Percentiles rank a stretch among this genome's conserved stretches.
phyloP scores from a whole-genome alignment of 2,888 invertebrate species.

The Lathronympha strigana region DNA sequence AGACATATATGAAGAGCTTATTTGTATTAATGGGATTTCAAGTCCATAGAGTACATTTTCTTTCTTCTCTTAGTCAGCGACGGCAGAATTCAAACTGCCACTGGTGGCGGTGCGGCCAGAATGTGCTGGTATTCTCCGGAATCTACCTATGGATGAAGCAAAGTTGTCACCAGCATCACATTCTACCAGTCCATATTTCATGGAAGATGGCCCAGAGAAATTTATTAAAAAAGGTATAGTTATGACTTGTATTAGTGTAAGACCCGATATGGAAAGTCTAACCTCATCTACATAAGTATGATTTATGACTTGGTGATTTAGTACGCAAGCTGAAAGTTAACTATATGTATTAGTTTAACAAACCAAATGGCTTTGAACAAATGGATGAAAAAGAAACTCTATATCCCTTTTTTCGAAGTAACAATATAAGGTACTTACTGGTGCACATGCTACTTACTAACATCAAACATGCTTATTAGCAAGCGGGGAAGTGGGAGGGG shows the following conservation, averaged over 20 bases:
- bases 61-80: conserved; percentile 81
- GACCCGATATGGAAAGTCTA: neutral
- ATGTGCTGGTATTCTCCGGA: conserved; percentile 86
- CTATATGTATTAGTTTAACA: too few relatives aligned
- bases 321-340: too few relatives aligned
- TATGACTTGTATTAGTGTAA: neutral
- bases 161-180: conserved; percentile 84
- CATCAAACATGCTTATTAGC: too few relatives aligned
- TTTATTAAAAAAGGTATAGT: conserved; percentile 86
- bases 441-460: too few relatives aligned
- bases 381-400: too few relatives aligned
- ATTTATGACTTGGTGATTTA: neutral
- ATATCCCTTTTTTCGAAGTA: too few relatives aligned
- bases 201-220: conserved; percentile 86
- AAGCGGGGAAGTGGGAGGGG: too few relatives aligned
- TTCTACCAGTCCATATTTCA: conserved; percentile 86
- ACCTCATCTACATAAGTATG: neutral
- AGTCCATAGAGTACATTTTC: conserved; percentile 26
- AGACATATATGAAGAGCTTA: too few relatives aligned
- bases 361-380: too few relatives aligned
- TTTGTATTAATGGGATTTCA: neutral
- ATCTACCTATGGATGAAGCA: conserved; percentile 85
- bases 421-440: too few relatives aligned
- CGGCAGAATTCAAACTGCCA: conserved; percentile 88
- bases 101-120: conserved; percentile 87